A percentile compares a stretch with the other conserved stretches of the same genome.
These are phyloP conservation scores for Eristalis intricaria DNA, from an alignment of 2,888 invertebrate species.

Conservation along the genomic window DNA sequence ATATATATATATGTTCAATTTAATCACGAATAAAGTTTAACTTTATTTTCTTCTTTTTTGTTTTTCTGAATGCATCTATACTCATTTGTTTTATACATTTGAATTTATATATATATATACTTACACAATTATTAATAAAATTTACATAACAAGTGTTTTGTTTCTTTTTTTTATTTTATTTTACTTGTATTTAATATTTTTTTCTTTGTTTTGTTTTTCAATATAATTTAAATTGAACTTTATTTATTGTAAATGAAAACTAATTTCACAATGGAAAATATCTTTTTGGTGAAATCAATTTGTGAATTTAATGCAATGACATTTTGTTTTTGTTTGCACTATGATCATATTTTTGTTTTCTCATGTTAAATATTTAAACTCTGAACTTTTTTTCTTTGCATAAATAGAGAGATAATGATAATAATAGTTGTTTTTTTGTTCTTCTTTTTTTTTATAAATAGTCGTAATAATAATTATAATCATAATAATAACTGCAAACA, in stretches of 20 bases:
- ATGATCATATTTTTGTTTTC: constrained; percentile 30
- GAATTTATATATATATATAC: constrained; percentile 69
- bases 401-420: constrained; percentile 70
- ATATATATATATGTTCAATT: constrained; percentile 57
- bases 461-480: constrained; percentile 71
- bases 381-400: constrained; percentile 66
- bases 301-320: constrained; percentile 56
- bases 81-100: constrained; percentile 63
- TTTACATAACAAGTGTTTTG: constrained; percentile 78
- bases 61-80: constrained; percentile 60
- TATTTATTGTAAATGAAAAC: constrained; percentile 62
- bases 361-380: constrained; percentile 49
- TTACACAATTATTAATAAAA: constrained; percentile 75
- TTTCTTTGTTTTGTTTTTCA: constrained; percentile 70
- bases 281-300: constrained; percentile 52
- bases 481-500: constrained; percentile 71
- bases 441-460: constrained; percentile 65
- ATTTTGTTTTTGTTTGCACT: constrained; percentile 47
- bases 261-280: constrained; percentile 59
- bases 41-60: constrained; percentile 74
- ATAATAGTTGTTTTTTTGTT: constrained; percentile 53
- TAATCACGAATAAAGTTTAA: constrained; percentile 80
- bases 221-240: constrained; percentile 73
- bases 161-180: constrained; percentile 67
- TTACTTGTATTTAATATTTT: constrained; percentile 58